phyloP scores from a whole-genome alignment of 2,113 vertebrate species.

The Calidris pugnax region DNA sequence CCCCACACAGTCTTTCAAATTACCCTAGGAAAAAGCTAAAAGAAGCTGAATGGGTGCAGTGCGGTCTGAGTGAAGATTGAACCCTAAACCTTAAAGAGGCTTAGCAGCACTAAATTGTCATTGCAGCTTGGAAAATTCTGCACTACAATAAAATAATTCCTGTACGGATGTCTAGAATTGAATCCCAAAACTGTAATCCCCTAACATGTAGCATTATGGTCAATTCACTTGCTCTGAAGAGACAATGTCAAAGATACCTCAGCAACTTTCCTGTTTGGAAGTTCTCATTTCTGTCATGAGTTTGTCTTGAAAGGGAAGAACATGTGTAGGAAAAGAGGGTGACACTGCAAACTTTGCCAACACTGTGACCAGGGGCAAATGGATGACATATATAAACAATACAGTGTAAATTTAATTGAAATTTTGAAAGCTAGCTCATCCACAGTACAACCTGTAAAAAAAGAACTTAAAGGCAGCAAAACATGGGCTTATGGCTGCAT shows the following conservation, averaged over 20 bases:
- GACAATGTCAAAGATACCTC: not conserved
- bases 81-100: not conserved
- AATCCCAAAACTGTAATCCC: not conserved
- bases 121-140: not conserved
- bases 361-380: not conserved
- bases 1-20: not conserved
- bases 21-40: not conserved
- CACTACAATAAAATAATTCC: not conserved
- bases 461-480: not conserved
- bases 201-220: not conserved
- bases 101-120: not conserved
- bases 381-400: too few species aligned
- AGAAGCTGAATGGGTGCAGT: not conserved
- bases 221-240: not conserved
- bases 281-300: not conserved
- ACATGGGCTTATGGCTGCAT: not conserved
- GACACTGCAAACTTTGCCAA: not conserved
- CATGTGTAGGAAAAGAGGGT: accelerated
- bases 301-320: not conserved
- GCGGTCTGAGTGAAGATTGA: not conserved
- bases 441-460: not conserved
- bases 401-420: not conserved
- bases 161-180: not conserved
- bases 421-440: not conserved
- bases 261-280: not conserved